phyloP scores from a whole-genome alignment of 2,888 invertebrate genomes.

The Scaeva pyrastri region DNA sequence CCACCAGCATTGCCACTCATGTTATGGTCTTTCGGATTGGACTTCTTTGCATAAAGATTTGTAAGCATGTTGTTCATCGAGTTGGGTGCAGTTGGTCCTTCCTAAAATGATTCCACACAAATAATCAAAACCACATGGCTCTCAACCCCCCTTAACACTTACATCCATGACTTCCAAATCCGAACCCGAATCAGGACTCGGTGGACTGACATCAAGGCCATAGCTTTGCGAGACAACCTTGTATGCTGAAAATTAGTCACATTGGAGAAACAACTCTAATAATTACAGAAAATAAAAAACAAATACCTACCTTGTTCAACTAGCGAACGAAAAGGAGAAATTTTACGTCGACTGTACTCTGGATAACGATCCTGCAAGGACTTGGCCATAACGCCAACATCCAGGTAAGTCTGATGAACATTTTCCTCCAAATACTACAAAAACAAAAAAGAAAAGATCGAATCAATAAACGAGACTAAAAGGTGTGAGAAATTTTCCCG shows the following conservation, averaged over 20 bases:
- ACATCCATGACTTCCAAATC: conserved; percentile 83
- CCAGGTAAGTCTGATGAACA: conserved; percentile 91
- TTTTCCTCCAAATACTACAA: conserved; percentile 91
- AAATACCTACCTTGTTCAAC: conserved; percentile 87
- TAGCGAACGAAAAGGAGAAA: conserved; percentile 90
- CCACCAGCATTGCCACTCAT: conserved; percentile 48
- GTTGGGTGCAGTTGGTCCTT: conserved; percentile 77
- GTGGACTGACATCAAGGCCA: conserved; percentile 86
- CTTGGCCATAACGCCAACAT: conserved; percentile 93
- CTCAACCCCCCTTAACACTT: conserved; percentile 67
- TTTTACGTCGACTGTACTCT: conserved; percentile 93
- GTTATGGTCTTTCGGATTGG: conserved; percentile 15
- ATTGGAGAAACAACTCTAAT: neutral
- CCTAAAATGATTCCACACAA: conserved; percentile 68
- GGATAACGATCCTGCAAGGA: conserved; percentile 89
- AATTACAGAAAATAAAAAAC: neutral
- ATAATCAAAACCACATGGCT: neutral
- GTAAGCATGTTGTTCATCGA: conserved; percentile 83
- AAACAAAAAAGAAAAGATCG: neutral
- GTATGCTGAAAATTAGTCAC: conserved; percentile 85
- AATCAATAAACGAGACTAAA: neutral
- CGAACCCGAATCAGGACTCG: conserved; percentile 86
- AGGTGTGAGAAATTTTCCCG: neutral
- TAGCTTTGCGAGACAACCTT: conserved; percentile 89
- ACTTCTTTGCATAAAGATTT: conserved; percentile 84